These are phyloP conservation scores for Trachelus iudaicus DNA, from an alignment of 2,888 invertebrate genomes.

Conservation along the genomic window DNA sequence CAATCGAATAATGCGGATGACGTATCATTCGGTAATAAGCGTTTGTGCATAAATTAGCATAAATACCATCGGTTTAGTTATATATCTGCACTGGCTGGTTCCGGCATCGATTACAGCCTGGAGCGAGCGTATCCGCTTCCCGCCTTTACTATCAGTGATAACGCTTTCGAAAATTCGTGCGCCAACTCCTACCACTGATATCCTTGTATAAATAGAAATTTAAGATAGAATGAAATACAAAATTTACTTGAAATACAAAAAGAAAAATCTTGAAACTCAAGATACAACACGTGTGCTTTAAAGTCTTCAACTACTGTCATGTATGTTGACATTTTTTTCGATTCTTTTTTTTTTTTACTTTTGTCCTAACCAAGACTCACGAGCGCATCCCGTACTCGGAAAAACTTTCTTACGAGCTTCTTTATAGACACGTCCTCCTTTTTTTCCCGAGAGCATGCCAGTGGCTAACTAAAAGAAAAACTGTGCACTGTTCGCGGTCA, in stretches of 20 bases:
- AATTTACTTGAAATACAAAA: neutral
- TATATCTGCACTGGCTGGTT: neutral
- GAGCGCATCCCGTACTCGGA: slow-evolving; percentile 13
- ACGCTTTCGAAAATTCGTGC: neutral
- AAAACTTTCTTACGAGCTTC: slow-evolving; percentile 20
- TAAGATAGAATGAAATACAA: neutral
- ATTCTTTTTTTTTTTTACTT: neutral
- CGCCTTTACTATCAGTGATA: neutral
- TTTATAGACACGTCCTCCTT: slow-evolving; percentile 17
- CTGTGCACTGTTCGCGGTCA: neutral
- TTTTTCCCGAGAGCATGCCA: neutral
- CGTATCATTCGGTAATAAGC: neutral
- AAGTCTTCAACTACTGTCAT: neutral
- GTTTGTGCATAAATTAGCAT: neutral
- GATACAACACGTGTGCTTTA: neutral
- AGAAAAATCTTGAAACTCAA: neutral
- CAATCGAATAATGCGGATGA: neutral
- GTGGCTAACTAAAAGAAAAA: slow-evolving; percentile 12
- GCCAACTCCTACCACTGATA: neutral
- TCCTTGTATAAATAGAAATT: neutral
- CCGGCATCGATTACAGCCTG: neutral
- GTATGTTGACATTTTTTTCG: neutral
- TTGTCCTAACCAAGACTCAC: neutral
- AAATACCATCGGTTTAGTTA: neutral
- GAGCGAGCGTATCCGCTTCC: slow-evolving; percentile 6